Evolutionary conservation across 2,113 vertebrate genomes (phyloP).

Genomic region (Vombatus ursinus): DNA sequence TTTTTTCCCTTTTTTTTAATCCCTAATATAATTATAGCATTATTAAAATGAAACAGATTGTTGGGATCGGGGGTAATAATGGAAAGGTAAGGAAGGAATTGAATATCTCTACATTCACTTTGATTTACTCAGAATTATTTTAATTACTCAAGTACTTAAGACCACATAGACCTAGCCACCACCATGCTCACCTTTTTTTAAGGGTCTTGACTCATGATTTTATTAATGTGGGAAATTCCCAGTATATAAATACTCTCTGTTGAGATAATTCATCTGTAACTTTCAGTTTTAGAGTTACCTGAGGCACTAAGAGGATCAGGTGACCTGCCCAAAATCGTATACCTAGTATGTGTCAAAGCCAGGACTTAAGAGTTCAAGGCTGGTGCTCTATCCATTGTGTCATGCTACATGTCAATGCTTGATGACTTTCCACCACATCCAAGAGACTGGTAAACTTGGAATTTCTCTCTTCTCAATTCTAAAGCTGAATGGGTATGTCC

Average conservation of each 20-base stretch:
- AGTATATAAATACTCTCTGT: not conserved
- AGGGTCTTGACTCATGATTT: not conserved
- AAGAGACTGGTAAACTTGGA: not conserved
- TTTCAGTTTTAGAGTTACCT: not conserved
- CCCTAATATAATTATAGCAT: not conserved
- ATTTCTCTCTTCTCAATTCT: not conserved
- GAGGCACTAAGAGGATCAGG: not conserved
- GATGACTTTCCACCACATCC: not conserved
- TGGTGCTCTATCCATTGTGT: not conserved
- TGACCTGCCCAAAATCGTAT: not conserved
- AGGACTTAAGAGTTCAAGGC: not conserved
- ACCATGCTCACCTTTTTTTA: not conserved
- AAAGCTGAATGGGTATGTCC: not conserved
- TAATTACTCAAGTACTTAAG: not conserved
- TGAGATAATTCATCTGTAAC: not conserved
- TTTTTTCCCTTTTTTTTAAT: not conserved
- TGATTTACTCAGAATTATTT: not conserved
- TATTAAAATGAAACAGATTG: not conserved
- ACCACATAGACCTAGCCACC: not conserved
- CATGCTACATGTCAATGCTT: not conserved
- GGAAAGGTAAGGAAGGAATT: not conserved
- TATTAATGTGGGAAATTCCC: not conserved
- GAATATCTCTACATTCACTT: not conserved
- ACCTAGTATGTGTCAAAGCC: not conserved
- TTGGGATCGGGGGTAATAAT: not conserved